Conservation (phyloP, 2,888 invertebrate genomes). For the Athalia rosae region DNA sequence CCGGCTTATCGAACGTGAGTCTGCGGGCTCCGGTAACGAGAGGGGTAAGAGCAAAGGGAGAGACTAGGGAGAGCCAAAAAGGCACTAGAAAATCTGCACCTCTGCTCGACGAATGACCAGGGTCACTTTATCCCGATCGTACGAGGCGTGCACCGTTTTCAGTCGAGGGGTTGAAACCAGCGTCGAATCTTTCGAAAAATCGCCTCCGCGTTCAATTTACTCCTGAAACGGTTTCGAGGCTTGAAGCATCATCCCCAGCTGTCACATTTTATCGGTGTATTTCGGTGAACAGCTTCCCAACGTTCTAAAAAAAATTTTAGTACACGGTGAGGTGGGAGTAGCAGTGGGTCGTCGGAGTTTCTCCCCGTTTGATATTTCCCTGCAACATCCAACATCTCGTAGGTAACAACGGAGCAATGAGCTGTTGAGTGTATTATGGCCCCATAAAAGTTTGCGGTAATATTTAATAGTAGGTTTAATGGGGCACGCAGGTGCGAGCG, state of each 20-base stretch:
- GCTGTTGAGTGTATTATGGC: constrained; percentile 58
- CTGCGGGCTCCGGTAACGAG: constrained; percentile 48
- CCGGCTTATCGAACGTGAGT: constrained; percentile 61
- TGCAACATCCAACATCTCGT: constrained; percentile 27
- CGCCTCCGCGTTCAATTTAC: no score
- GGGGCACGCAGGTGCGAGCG: constrained; percentile 59
- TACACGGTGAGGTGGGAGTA: no score
- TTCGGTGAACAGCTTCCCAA: no score
- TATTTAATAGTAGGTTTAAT: constrained; percentile 64
- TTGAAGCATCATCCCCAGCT: no score
- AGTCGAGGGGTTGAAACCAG: not conserved
- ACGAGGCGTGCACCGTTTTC: not conserved
- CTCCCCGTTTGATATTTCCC: constrained; percentile 15
- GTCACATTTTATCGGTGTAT: no score
- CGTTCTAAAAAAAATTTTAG: no score
- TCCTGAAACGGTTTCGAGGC: no score
- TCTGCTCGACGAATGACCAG: constrained; percentile 1
- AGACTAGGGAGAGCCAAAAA: constrained; percentile 2
- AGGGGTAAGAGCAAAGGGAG: constrained; percentile 44
- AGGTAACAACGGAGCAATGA: constrained; percentile 43
- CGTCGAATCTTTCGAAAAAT: no score
- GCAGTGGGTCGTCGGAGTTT: not conserved
- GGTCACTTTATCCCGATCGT: not conserved
- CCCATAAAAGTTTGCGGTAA: constrained; percentile 61
- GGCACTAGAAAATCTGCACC: not conserved